Percentiles rank a stretch among this genome's conserved stretches.
Conservation (phyloP, 2,888 invertebrate genomes). For the Deilephila porcellus region DNA sequence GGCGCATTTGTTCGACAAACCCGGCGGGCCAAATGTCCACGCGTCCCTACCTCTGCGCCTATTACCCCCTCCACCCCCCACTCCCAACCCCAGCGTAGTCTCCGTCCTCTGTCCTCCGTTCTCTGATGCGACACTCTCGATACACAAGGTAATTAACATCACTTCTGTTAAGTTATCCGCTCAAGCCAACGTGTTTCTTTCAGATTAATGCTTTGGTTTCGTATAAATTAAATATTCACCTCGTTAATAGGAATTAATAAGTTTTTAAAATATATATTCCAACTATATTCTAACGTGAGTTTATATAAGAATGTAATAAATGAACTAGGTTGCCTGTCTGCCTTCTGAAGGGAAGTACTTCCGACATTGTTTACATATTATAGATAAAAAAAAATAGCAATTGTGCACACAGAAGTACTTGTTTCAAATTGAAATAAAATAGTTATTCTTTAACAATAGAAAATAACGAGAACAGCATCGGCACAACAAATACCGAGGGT, state of each 20-base stretch:
- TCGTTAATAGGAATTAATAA: too few relatives aligned
- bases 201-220: neutral
- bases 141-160: slow-evolving; percentile 69
- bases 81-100: too few relatives aligned
- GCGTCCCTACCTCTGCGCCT: slow-evolving; percentile 39
- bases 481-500: neutral
- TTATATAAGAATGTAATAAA: too few relatives aligned
- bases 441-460: neutral
- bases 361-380: too few relatives aligned
- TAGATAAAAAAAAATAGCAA: too few relatives aligned
- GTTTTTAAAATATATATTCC: too few relatives aligned
- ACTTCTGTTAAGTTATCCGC: slow-evolving; percentile 46
- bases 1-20: slow-evolving; percentile 79
- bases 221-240: neutral
- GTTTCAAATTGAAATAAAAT: too few relatives aligned
- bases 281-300: too few relatives aligned
- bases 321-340: too few relatives aligned
- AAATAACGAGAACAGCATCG: neutral
- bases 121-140: neutral
- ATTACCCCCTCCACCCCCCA: slow-evolving; percentile 32
- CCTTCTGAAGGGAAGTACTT: too few relatives aligned
- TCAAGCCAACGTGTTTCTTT: slow-evolving; percentile 1
- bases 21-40: slow-evolving; percentile 47
- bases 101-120: slow-evolving; percentile 39
- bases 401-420: too few relatives aligned